phyloP scores from a whole-genome alignment of 2,888 invertebrate species.

The Coecobrya sp. region DNA sequence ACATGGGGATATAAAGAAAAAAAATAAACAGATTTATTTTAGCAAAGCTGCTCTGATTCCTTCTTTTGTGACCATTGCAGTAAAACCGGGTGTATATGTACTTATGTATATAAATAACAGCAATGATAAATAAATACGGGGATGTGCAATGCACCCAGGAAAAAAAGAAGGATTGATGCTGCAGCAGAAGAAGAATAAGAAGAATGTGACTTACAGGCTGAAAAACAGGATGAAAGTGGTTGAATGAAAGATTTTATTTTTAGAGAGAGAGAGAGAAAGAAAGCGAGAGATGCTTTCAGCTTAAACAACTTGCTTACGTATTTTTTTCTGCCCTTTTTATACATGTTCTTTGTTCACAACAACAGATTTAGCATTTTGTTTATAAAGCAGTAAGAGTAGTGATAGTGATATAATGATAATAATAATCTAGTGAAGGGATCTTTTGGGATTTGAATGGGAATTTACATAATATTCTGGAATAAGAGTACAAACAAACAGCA shows the following conservation, averaged over 20 bases:
- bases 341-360: too few relatives aligned
- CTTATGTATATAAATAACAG: neutral
- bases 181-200: neutral
- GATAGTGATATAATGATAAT: constrained; percentile 16
- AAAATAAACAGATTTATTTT: constrained; percentile 50
- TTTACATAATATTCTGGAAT: constrained; percentile 63
- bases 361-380: neutral
- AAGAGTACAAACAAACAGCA: neutral
- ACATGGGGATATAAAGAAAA: too few relatives aligned
- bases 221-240: neutral
- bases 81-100: too few relatives aligned
- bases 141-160: constrained; percentile 5
- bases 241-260: too few relatives aligned
- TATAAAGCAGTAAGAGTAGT: neutral
- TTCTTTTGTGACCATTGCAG: too few relatives aligned
- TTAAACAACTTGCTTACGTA: neutral
- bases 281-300: neutral
- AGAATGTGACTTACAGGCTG: neutral
- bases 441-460: constrained; percentile 65
- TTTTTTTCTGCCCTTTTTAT: neutral
- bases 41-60: neutral
- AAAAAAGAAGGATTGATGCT: neutral
- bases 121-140: constrained; percentile 70
- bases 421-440: constrained; percentile 61
- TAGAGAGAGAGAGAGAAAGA: neutral